Evolutionary conservation across 2,113 vertebrate genomes (phyloP).

Genomic region (Salvelinus fontinalis): DNA sequence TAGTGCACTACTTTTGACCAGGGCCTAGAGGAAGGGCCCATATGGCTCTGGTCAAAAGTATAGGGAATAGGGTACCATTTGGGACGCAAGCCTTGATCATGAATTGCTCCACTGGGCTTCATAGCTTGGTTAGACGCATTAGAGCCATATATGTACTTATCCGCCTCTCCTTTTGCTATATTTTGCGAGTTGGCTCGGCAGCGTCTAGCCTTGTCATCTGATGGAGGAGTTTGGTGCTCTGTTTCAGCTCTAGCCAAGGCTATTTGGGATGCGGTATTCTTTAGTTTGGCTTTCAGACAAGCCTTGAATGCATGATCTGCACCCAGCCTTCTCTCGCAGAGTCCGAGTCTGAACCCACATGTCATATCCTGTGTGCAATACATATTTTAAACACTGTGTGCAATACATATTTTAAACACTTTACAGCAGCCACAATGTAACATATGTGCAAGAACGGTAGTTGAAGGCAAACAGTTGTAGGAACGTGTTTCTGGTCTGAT

Average conservation of each 20-base stretch:
- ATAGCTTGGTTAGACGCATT: constrained; percentile 71
- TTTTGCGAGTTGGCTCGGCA: not conserved
- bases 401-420: not conserved
- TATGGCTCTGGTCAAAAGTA: too few relatives aligned
- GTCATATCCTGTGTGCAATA: not conserved
- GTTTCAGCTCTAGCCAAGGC: constrained; percentile 64
- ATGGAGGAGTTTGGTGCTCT: not conserved
- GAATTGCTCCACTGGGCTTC: constrained; percentile 84
- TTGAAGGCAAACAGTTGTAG: too few relatives aligned
- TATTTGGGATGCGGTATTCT: constrained; percentile 39
- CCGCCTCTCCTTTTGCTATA: too few relatives aligned
- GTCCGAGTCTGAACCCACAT: not conserved
- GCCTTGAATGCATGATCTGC: not conserved
- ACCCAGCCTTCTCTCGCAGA: not conserved
- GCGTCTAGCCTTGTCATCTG: constrained; percentile 34
- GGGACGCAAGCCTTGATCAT: constrained; percentile 65
- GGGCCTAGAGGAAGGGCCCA: too few relatives aligned
- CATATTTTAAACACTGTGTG: too few relatives aligned
- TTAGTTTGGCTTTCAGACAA: not conserved
- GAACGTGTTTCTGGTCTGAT: too few relatives aligned
- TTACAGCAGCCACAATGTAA: too few relatives aligned
- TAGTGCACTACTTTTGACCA: too few relatives aligned
- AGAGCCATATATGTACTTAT: constrained; percentile 69
- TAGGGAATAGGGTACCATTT: too few relatives aligned
- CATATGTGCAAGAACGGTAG: too few relatives aligned